Conservation (phyloP, 2,113 vertebrate species). For the Eurystomus gularis region DNA sequence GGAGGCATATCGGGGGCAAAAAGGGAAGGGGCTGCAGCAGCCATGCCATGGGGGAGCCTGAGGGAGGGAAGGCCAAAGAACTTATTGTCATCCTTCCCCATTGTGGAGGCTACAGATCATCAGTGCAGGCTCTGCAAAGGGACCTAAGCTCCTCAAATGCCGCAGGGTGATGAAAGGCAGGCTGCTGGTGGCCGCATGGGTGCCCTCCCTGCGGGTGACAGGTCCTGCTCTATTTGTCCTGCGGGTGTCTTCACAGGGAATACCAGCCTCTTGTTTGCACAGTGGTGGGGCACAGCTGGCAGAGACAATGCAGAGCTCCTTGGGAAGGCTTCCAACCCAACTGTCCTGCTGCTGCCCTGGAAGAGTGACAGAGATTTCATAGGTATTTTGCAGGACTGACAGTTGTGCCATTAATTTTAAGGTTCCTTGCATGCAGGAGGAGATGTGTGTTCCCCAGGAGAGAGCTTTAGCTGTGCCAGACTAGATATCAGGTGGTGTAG, state of each 20-base stretch:
- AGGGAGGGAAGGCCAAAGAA: not conserved
- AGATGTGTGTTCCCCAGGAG: not conserved
- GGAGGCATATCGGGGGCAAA: not conserved
- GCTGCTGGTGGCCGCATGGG: not conserved
- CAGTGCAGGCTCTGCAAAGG: not conserved
- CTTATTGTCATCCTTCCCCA: not conserved
- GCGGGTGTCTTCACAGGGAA: not conserved
- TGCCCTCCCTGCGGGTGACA: not conserved
- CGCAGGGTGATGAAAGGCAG: not conserved
- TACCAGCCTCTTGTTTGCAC: not conserved
- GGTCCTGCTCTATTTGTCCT: not conserved
- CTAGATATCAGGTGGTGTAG: not conserved
- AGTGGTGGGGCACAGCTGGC: not conserved
- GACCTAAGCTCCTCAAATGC: not conserved
- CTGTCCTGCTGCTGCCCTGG: not conserved
- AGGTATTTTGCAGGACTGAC: not conserved
- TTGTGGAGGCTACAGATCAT: not conserved
- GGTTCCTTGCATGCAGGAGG: not conserved
- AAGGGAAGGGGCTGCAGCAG: not conserved
- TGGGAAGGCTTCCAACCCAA: not conserved
- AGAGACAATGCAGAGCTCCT: not conserved
- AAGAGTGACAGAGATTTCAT: not conserved
- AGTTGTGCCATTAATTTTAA: not conserved
- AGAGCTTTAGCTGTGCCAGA: not conserved
- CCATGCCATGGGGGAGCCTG: accelerated